Base-by-base conservation (phyloP, 1,140 invertebrate genomes). In the Tribolium madens region DNA sequence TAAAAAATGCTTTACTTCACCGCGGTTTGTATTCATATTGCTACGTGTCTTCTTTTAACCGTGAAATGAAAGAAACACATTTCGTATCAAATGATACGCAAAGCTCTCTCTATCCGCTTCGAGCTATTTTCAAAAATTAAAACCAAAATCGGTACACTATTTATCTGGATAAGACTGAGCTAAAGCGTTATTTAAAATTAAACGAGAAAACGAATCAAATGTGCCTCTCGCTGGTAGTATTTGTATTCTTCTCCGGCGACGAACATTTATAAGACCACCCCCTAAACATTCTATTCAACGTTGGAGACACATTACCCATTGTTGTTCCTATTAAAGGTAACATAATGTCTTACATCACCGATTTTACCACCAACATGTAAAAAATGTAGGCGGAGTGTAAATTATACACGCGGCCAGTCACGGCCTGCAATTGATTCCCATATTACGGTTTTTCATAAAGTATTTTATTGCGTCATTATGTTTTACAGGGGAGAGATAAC, bases 301-400 rank as follows among this genome's bases (percentile, higher is more conserved):
- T 36, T 48, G 50, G 71, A 77, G 76, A 79, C 78, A 77, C 76
- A 79, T 77, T 77, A 79, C 76, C 78, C 26, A 79, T 79, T 79
- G 78, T 79, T 77, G 78, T 79, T 60, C 47, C 76, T 79, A 74
- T 75, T 79, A 79, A 77, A 76, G 70, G 78, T 73, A 79, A 79
- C 71, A 76, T 78, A 78, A 78, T 73, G 77, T 57, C 47, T 76
- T 72, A 76, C 53, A 73, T 78, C 77, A 78, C 18, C 75, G 69
- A 74, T 74, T 77, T 79, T 77, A 79, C 70, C 26, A 72, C 42
- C 50, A 72, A 72, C 47, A 14, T 52, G 21, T 72, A 72, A 72
- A 71, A 72, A 72, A 48, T 52, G 70, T 72, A 50, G 70, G 70
- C 70, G 70, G n/a, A 31, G 46, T 18, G 70, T 50, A 72, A 72